Evolutionary conservation across 2,888 invertebrate genomes (phyloP).

Genomic region (Phoronis australis): DNA sequence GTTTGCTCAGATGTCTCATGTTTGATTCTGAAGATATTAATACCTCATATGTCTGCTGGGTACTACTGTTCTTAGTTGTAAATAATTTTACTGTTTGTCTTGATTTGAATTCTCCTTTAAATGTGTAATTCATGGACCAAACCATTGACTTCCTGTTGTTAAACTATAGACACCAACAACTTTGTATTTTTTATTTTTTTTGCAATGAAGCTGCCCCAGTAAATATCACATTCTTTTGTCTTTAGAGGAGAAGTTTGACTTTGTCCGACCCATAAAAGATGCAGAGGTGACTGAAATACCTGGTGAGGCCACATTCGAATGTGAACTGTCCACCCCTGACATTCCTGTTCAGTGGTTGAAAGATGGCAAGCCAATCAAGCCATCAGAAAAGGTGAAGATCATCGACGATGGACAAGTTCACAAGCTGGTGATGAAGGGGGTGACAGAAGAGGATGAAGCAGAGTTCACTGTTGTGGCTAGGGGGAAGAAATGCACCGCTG

Average conservation of each 20-base stretch:
- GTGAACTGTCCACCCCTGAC: slow-evolving; percentile 85
- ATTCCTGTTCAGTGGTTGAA: slow-evolving; percentile 62
- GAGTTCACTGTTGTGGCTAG: slow-evolving; percentile 36
- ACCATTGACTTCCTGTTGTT: too few relatives aligned
- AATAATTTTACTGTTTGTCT: too few relatives aligned
- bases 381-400: slow-evolving; percentile 40
- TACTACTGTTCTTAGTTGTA: too few relatives aligned
- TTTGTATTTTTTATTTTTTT: too few relatives aligned
- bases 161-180: too few relatives aligned
- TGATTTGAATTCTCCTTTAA: too few relatives aligned
- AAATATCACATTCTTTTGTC: too few relatives aligned
- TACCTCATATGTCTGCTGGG: too few relatives aligned
- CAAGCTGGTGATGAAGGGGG: slow-evolving; percentile 32
- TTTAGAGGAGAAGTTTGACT: slow-evolving; percentile 14
- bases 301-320: slow-evolving; percentile 70
- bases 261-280: slow-evolving; percentile 13
- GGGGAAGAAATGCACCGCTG: slow-evolving; percentile 41
- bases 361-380: slow-evolving; percentile 81
- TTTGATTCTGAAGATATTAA: too few relatives aligned
- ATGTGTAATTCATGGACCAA: too few relatives aligned
- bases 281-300: slow-evolving; percentile 15
- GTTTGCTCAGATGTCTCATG: too few relatives aligned
- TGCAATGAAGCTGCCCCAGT: too few relatives aligned
- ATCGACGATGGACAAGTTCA: slow-evolving; percentile 38
- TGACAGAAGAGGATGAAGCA: slow-evolving; percentile 39